Evolutionary conservation across 92 coral and sea anemone genomes (phyloP).

Genomic region (Palythoa heliodiscus): DNA sequence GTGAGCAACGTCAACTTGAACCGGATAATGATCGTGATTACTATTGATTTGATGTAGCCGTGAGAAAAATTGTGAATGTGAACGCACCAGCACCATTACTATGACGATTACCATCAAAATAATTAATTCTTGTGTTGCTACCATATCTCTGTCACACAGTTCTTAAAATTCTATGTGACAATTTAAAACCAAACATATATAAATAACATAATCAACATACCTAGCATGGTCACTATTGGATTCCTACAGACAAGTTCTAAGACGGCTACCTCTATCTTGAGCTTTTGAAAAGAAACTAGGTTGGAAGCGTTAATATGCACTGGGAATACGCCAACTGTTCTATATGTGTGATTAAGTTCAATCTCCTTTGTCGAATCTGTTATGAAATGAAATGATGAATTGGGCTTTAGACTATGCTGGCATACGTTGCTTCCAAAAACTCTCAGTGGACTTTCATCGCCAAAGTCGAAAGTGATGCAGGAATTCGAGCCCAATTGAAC

Average conservation of each 20-base stretch:
- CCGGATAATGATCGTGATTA: too few relatives aligned
- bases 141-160: too few relatives aligned
- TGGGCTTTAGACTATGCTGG: background rate
- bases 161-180: too few relatives aligned
- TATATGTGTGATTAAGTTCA: constrained; percentile 48
- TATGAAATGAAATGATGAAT: background rate
- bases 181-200: too few relatives aligned
- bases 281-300: constrained; percentile 57
- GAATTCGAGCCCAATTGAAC: constrained; percentile 70
- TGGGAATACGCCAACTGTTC: constrained; percentile 46
- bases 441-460: constrained; percentile 53
- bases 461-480: constrained; percentile 66
- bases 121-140: too few relatives aligned
- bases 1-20: too few relatives aligned
- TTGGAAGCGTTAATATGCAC: constrained; percentile 76
- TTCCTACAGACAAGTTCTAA: constrained; percentile 49
- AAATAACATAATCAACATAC: constrained; percentile 43
- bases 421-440: constrained; percentile 68
- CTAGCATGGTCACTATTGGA: constrained; percentile 74
- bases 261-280: constrained; percentile 63
- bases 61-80: too few relatives aligned
- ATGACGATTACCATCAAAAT: too few relatives aligned
- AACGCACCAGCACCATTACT: too few relatives aligned
- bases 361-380: constrained; percentile 26
- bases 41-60: too few relatives aligned